Evolutionary conservation across 2,797 vertebrate species (phyloP).

Genomic region (Delichon dasypus): DNA sequence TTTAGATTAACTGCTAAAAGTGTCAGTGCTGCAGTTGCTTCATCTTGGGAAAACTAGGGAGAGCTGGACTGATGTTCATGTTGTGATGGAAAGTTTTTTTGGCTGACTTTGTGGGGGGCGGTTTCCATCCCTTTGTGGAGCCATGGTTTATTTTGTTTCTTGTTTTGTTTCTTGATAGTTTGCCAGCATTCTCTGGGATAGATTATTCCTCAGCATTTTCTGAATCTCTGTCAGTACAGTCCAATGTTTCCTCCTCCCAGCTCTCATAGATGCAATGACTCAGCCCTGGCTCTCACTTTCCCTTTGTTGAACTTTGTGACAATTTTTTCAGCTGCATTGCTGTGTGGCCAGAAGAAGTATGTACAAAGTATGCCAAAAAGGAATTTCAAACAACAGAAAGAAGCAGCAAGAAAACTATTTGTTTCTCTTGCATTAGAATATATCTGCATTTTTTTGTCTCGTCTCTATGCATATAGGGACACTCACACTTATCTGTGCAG

Average conservation of each 20-base stretch:
- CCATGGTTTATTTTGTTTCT: conserved; percentile 57
- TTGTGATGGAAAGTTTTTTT: conserved; percentile 62
- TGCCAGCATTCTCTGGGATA: conserved; percentile 36
- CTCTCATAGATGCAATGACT: conserved; percentile 27
- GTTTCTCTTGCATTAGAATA: neutral
- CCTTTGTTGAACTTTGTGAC: conserved; percentile 62
- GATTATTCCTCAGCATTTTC: conserved; percentile 57
- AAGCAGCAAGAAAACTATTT: conserved; percentile 15
- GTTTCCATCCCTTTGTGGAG: conserved; percentile 38
- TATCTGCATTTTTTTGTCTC: neutral
- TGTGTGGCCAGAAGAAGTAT: conserved; percentile 22
- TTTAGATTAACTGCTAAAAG: neutral
- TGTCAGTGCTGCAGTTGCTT: neutral
- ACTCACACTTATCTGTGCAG: neutral
- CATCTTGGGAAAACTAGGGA: conserved; percentile 51
- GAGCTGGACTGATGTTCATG: neutral
- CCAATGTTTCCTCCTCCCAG: neutral
- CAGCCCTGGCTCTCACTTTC: conserved; percentile 60
- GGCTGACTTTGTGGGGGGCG: conserved; percentile 42
- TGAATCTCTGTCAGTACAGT: conserved; percentile 8
- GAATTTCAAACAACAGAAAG: conserved; percentile 29
- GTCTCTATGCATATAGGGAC: neutral
- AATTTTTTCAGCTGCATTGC: conserved; percentile 59
- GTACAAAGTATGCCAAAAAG: neutral
- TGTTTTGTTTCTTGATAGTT: conserved; percentile 24